Conservation (phyloP, 2,113 vertebrate species). For the Myotis brandtii region DNA sequence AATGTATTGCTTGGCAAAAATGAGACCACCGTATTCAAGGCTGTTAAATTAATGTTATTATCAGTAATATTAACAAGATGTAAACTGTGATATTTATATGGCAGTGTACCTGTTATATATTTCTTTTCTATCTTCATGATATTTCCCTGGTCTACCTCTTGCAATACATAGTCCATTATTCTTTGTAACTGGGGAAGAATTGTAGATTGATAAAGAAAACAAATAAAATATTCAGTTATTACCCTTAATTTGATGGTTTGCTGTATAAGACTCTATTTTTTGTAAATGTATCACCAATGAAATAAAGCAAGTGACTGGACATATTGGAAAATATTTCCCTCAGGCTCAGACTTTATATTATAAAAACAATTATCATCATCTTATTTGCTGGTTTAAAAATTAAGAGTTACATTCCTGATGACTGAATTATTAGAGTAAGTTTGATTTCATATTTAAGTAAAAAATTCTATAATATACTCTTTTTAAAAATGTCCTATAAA, state of each 20-base stretch:
- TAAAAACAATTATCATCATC: no score
- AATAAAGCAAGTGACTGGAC: background rate
- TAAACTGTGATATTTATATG: background rate
- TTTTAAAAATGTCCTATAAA: background rate
- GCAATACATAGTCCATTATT: background rate
- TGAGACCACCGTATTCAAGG: background rate
- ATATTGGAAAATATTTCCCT: background rate
- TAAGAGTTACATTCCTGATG: background rate
- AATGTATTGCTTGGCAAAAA: background rate
- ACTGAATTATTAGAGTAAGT: background rate
- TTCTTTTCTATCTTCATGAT: background rate
- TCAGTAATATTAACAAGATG: background rate
- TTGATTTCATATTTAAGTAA: background rate
- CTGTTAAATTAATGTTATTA: background rate
- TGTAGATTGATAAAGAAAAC: background rate
- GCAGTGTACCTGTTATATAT: background rate
- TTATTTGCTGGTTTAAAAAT: slow-evolving; percentile 28
- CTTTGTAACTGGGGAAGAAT: background rate
- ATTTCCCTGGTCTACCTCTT: background rate
- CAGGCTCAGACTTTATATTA: background rate
- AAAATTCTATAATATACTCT: background rate
- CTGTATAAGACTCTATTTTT: background rate
- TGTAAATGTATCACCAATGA: background rate
- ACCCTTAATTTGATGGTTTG: background rate
- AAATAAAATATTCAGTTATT: background rate